Conservation (phyloP, 1,140 invertebrate species). For the Scaptomyza hsui region DNA sequence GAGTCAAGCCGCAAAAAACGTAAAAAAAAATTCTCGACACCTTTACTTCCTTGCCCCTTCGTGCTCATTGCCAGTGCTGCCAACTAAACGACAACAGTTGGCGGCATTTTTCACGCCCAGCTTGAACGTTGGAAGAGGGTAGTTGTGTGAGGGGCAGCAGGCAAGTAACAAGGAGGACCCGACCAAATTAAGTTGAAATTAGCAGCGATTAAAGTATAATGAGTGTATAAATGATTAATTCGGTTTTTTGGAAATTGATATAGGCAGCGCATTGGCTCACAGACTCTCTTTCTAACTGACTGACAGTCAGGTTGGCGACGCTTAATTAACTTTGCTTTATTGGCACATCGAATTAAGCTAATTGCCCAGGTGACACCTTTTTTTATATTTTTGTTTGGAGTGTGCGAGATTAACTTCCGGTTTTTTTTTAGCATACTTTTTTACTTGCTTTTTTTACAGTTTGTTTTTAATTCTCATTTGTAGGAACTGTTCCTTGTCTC, state of each 20-base stretch:
- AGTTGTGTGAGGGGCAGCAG: too few relatives aligned
- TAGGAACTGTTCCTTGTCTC: neutral
- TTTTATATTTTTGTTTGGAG: neutral
- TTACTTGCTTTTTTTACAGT: constrained; percentile 13
- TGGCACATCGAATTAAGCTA: constrained; percentile 62
- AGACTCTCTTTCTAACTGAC: neutral
- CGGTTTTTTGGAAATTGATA: constrained; percentile 63
- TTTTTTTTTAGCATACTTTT: neutral
- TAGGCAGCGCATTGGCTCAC: constrained; percentile 4
- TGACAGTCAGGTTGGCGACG: constrained; percentile 22
- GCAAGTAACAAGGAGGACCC: neutral
- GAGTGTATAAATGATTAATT: constrained; percentile 76
- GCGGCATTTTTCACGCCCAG: constrained; percentile 46
- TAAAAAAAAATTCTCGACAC: constrained; percentile 1
- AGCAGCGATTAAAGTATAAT: constrained; percentile 71
- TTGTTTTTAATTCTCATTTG: constrained; percentile 4
- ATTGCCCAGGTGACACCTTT: constrained; percentile 59
- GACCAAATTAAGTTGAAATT: constrained; percentile 67
- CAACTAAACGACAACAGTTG: constrained; percentile 36
- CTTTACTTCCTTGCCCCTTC: neutral
- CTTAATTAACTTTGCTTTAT: constrained; percentile 69
- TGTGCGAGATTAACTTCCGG: neutral
- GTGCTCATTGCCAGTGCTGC: neutral
- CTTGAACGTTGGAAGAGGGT: neutral
- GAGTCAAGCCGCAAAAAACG: constrained; percentile 26